These are phyloP conservation scores for Henricia sp. DNA, from an alignment of 53 echinoderm and acorn worm genomes.

Conservation along the genomic window DNA sequence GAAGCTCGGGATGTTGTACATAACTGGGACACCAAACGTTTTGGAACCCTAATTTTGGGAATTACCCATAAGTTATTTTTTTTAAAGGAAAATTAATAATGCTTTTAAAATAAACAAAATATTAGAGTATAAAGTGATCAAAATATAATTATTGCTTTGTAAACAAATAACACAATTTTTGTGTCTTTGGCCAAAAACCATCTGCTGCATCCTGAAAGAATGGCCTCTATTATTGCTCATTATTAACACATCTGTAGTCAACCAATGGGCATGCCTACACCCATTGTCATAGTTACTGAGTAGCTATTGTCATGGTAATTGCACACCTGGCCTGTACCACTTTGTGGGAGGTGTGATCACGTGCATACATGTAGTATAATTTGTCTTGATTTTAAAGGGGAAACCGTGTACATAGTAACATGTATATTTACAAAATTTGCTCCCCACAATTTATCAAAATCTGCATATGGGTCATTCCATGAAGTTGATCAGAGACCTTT, in stretches of 20 bases:
- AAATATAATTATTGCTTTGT: not conserved
- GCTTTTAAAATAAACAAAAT: too few relatives aligned
- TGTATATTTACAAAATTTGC: too few relatives aligned
- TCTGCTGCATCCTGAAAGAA: conserved; percentile 40
- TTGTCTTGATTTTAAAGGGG: not conserved
- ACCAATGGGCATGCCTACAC: conserved; percentile 25
- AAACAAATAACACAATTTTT: not conserved
- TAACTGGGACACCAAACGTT: too few relatives aligned
- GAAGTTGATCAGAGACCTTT: too few relatives aligned
- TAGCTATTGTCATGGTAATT: conserved; percentile 29
- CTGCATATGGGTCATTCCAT: too few relatives aligned
- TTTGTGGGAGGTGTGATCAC: conserved; percentile 5
- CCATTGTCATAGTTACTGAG: conserved; percentile 40
- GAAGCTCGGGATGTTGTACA: too few relatives aligned
- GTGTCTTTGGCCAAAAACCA: not conserved
- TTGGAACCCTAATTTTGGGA: too few relatives aligned
- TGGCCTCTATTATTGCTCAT: conserved; percentile 35
- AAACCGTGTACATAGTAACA: not conserved
- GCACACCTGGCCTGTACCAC: conserved; percentile 4
- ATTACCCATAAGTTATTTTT: too few relatives aligned
- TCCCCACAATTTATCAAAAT: too few relatives aligned
- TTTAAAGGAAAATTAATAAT: too few relatives aligned
- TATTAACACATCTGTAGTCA: conserved; percentile 13
- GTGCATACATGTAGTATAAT: not conserved
- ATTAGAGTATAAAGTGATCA: too few relatives aligned